Percentiles rank a stretch among this genome's conserved stretches.
Evolutionary conservation across 2,113 vertebrate genomes (phyloP).

Genomic region (Grantiella picta): DNA sequence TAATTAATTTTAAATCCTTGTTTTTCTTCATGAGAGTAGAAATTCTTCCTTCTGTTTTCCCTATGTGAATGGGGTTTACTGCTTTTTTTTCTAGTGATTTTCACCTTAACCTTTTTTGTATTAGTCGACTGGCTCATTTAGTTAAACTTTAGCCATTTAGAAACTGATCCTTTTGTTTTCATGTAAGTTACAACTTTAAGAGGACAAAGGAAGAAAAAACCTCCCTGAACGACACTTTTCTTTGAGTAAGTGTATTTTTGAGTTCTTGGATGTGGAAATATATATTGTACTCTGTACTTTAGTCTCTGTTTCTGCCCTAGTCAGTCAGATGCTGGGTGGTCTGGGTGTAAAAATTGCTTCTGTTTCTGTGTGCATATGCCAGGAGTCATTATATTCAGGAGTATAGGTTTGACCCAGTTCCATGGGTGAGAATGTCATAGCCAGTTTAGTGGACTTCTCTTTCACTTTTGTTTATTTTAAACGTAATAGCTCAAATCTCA

Average conservation of each 20-base stretch:
- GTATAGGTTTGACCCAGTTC: not conserved
- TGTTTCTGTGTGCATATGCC: not conserved
- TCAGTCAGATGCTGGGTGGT: not conserved
- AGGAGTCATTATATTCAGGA: not conserved
- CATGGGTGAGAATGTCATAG: not conserved
- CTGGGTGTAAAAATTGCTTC: not conserved
- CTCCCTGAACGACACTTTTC: not conserved
- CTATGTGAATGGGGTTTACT: fast-evolving
- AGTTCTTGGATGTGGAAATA: not conserved
- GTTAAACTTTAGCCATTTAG: not conserved
- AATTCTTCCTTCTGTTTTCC: not conserved
- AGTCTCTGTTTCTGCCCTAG: not conserved
- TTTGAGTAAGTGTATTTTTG: not conserved
- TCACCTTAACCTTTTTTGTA: not conserved
- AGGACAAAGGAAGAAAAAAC: not conserved
- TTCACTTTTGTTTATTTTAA: not conserved
- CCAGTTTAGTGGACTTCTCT: not conserved
- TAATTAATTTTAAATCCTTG: not conserved
- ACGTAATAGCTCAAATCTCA: not conserved
- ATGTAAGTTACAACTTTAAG: not conserved
- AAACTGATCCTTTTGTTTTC: not conserved
- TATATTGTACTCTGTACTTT: not conserved
- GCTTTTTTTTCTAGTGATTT: not conserved
- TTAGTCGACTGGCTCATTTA: not conserved
- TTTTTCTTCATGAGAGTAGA: not conserved